Evolutionary conservation across 2,113 vertebrate species (phyloP), one percentile per base, ranked within the genome.

Genomic region (Suncus etruscus): DNA sequence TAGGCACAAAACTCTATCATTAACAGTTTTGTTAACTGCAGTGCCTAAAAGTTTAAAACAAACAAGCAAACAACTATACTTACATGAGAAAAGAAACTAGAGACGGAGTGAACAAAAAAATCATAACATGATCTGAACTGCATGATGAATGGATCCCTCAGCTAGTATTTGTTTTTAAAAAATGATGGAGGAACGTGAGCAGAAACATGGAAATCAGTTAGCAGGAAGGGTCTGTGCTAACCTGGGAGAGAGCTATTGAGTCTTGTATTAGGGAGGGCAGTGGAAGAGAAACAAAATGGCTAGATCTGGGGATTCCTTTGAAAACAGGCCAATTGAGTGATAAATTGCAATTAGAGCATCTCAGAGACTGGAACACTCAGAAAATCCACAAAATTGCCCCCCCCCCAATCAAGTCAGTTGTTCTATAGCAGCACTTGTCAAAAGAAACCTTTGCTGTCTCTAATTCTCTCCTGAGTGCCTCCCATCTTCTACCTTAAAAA

Each of bases 101-200:
- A 39, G 39, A 29, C 45, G 90, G 22, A 15, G 12, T 58, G 31
- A 92, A 86, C 72, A 85, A 86, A 92, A 61, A 18, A 82, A 72
- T 39, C 39, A 39, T 65, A 31, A 29, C 10, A 24, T 39, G 20
- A 65, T 47, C 11, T 66, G 20, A 51, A 81, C 70, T 54, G 32
- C 1, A 24, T 51, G 25, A 31, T 32, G 15, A 75, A 61, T 85
- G 25, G 18, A 31, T 48, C 54, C 47, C 14, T 73, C 9, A 24
- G 3, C 16, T 61, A 8, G 3, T 0, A 1, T 7, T 20, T 31
- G 10, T 66, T 11, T 39, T 39, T 3, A 5, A 39, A 54, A 54
- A 54, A 54, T 10, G 54, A 54, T 16, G 12, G 54, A 2, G 39
- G 54, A 54, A 54, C 54, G 14, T 54, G 9, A 54, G 54, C 54